These are phyloP conservation scores for Pseudorhiza aurosa DNA, from an alignment of 30 jellyfish, hydroid and myxozoan species.

Conservation along the genomic window DNA sequence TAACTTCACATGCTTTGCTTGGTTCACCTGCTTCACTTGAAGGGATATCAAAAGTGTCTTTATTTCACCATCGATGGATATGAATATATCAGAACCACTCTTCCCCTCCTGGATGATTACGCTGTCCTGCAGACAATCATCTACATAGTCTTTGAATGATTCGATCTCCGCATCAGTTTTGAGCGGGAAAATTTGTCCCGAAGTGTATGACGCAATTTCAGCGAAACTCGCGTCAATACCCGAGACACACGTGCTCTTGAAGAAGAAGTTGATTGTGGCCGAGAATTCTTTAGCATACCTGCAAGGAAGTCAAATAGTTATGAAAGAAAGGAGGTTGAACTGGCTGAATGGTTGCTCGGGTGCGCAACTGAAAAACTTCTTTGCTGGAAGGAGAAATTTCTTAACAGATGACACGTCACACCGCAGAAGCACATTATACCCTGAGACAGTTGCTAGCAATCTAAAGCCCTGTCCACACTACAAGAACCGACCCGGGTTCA, in stretches of 20 bases:
- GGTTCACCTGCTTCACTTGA: background rate
- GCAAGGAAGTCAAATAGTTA: no score
- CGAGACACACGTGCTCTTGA: background rate
- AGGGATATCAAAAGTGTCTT: slow-evolving; percentile 10
- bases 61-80: slow-evolving; percentile 33
- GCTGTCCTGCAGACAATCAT: slow-evolving; percentile 36
- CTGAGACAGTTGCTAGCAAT: no score
- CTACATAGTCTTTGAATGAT: slow-evolving; percentile 58
- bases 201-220: slow-evolving; percentile 79
- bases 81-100: background rate
- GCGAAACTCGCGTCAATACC: slow-evolving; percentile 11
- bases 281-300: slow-evolving; percentile 2
- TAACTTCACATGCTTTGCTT: slow-evolving; percentile 19
- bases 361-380: no score
- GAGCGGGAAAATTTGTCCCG: slow-evolving; percentile 73
- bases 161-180: slow-evolving; percentile 20
- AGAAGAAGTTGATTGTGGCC: slow-evolving; percentile 36
- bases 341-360: no score
- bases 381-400: no score
- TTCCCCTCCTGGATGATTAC: slow-evolving; percentile 55
- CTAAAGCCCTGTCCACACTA: no score
- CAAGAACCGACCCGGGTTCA: no score
- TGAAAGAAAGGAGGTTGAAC: no score
- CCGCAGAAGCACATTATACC: no score
- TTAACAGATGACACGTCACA: no score